Evolutionary conservation across 2,888 invertebrate genomes (phyloP).

Genomic region (Arctia plantaginis): DNA sequence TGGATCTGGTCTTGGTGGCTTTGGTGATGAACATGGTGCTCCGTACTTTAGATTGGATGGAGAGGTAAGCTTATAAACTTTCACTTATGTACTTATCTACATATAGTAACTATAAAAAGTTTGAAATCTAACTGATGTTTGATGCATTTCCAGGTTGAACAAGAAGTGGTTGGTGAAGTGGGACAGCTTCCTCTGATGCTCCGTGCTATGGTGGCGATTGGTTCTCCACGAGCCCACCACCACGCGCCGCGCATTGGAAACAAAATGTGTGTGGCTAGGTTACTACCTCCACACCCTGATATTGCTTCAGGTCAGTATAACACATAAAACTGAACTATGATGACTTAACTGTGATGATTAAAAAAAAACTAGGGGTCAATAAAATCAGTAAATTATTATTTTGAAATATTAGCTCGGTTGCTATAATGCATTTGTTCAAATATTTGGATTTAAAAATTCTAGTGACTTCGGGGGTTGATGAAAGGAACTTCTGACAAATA

Average conservation of each 20-base stretch:
- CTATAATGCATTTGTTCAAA: too few relatives aligned
- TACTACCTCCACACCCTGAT: slow-evolving; percentile 74
- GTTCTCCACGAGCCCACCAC: slow-evolving; percentile 74
- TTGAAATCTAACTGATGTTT: background rate
- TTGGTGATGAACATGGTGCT: slow-evolving; percentile 80
- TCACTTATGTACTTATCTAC: background rate
- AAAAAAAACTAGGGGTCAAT: background rate
- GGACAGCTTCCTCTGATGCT: slow-evolving; percentile 92
- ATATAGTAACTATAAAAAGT: too few relatives aligned
- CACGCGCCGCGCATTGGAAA: slow-evolving; percentile 75
- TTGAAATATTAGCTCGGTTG: too few relatives aligned
- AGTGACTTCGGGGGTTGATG: too few relatives aligned
- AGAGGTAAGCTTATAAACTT: slow-evolving; percentile 67
- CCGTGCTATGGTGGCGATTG: slow-evolving; percentile 93
- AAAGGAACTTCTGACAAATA: too few relatives aligned
- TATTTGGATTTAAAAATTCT: too few relatives aligned
- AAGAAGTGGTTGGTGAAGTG: slow-evolving; percentile 87
- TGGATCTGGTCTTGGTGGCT: slow-evolving; percentile 79
- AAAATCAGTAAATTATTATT: background rate
- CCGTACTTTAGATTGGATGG: slow-evolving; percentile 84
- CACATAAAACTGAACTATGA: background rate
- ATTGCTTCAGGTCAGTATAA: slow-evolving; percentile 63
- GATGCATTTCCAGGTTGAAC: slow-evolving; percentile 69
- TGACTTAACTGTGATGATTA: too few relatives aligned
- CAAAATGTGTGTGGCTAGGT: slow-evolving; percentile 76